Evolutionary conservation across 2,797 vertebrate genomes (phyloP), one percentile per base, ranked within the genome.

Genomic region (Synaphobranchus kaupii): DNA sequence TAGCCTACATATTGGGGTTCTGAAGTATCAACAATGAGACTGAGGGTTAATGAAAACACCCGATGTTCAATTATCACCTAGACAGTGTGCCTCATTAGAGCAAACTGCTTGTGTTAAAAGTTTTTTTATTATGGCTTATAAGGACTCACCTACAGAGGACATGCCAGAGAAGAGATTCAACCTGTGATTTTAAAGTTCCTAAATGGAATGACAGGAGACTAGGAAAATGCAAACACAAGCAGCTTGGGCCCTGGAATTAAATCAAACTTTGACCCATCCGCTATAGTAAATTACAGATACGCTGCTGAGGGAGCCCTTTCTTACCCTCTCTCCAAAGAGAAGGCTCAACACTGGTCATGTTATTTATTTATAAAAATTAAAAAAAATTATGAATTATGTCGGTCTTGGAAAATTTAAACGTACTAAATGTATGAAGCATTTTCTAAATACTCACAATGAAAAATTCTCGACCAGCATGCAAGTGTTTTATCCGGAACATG

Each of bases 171-270:
- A 86, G 52, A 84, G n/a, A 90, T 82, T 83, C 81, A 20, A 25
- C 47, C 81, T 60, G 88, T 87, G 84, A 90, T 92, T 39, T 90
- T 87, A 90, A 84, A 88, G 47, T 76, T 68, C 63, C 76, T 20
- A 50, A 83, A 58, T 60, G 50, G 54, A 90, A 54, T 87, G 68
- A 52, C 1, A 82, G 22, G 56, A 88, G 88, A 92, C 78, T 28
- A 73, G 54, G 34, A 80, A 13, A 84, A 71, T 60, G 66, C 48
- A 76, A 84, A 50, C 47, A 80, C 76, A 80, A 48, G 44, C 76
- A 48, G 44, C 44, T 48, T 7, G 2, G 76, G 20, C 20, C 22
- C 76, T 50, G 44, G 52, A 83, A 54, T 83, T 54, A 56, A 31
- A 54, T 83, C 50, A 54, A 83, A 13, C 8, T 28, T 17, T 83